Evolutionary conservation across 2,113 vertebrate species (phyloP), one percentile per base, ranked within the genome.

Genomic region (Trematomus loennbergii): DNA sequence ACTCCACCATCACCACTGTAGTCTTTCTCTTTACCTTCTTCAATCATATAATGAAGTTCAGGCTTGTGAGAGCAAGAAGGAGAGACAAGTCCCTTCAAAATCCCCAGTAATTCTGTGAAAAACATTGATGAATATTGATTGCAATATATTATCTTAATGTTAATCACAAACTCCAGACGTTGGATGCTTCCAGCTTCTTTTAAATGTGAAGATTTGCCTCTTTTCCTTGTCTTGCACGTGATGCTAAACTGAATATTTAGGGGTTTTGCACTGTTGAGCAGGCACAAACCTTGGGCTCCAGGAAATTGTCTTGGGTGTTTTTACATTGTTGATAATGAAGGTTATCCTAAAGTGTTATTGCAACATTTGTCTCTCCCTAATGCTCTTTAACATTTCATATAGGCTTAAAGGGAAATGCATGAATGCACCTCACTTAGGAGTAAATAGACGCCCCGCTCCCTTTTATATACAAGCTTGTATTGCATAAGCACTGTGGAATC

Each of bases 401-500:
- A n/a, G 22, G 25, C n/a, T 45, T 36, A 46, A 22, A 40, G 5
- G 36, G 57, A 72, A 74, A 54, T 59, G 45, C 1, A 49, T 74
- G 18, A 57, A 69, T 74, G 52, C 52, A 29, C 1, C 22, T 68
- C 5, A 49, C 18, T 66, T 77, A 25, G 55, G n/a, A 66, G 62
- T 79, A 54, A 71, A 66, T 18, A 49, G 75, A 72, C 11, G 16
- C 55, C 43, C 67, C 50, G 63, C 45, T 43, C 48, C 8, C 2
- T 8, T 50, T 72, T 54, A 60, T 63, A 54, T 22, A 36, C 36
- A 52, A 33, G 63, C 43, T 74, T 70, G 49, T 29, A 48, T 87
- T 75, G 69, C 80, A 68, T 62, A 69, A 83, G 67, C 20, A 22
- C 67, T 73, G 48, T 68, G 74, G 76, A 77, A 71, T 84, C 80